Conservation (phyloP, 2,888 invertebrate genomes). For the Lithophane semibrunnea region DNA sequence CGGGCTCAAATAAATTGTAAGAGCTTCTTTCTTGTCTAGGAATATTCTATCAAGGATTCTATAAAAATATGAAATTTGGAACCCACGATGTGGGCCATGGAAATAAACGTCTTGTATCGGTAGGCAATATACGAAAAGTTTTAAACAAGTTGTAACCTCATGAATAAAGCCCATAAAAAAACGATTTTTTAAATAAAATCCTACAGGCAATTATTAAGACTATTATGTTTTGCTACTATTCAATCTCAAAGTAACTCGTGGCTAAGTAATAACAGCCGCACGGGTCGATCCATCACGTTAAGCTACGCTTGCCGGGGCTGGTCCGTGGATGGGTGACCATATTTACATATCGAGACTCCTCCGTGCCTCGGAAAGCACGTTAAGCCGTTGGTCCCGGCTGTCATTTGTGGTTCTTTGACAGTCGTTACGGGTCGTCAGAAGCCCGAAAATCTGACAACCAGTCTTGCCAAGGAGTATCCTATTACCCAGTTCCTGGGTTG, state of each 20-base stretch:
- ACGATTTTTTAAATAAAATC: not conserved
- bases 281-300: too few relatives aligned
- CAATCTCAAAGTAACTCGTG: not conserved
- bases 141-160: not conserved
- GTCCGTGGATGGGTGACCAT: too few relatives aligned
- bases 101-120: not conserved
- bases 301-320: too few relatives aligned
- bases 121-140: not conserved
- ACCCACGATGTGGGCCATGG: not conserved
- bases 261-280: too few relatives aligned
- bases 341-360: too few relatives aligned
- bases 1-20: conserved; percentile 4
- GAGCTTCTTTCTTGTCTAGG: conserved; percentile 11
- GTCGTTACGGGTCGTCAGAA: too few relatives aligned
- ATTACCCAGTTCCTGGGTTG: too few relatives aligned
- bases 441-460: too few relatives aligned
- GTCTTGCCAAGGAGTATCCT: too few relatives aligned
- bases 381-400: too few relatives aligned
- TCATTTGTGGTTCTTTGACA: too few relatives aligned
- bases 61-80: conserved; percentile 15
- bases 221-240: not conserved
- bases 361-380: too few relatives aligned
- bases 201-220: not conserved
- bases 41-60: conserved; percentile 14
- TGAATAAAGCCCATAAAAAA: not conserved